phyloP scores from a whole-genome alignment of 2,888 invertebrate species.

The Brenthis hecate region DNA sequence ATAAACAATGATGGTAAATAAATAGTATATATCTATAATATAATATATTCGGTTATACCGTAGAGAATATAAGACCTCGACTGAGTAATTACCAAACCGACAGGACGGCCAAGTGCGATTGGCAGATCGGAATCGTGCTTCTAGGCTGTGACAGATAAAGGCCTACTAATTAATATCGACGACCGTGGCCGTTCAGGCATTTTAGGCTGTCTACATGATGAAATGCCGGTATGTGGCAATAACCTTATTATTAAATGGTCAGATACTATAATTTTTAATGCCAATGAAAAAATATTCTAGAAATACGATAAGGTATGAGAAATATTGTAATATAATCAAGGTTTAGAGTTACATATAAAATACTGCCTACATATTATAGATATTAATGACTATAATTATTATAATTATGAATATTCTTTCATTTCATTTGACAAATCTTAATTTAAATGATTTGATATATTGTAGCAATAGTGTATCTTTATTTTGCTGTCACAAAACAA shows the following conservation, averaged over 20 bases:
- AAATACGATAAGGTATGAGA: too few species aligned
- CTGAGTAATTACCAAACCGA: constrained; percentile 57
- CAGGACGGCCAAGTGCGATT: constrained; percentile 53
- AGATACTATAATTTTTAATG: neutral
- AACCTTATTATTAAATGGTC: neutral
- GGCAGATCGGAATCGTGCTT: constrained; percentile 55
- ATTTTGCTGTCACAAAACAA: too few species aligned
- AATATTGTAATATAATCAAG: too few species aligned
- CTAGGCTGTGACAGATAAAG: constrained; percentile 57
- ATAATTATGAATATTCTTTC: too few species aligned
- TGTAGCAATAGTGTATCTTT: too few species aligned
- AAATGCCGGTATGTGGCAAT: constrained; percentile 15
- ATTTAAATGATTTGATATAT: too few species aligned
- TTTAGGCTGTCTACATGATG: constrained; percentile 3
- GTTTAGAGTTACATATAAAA: too few species aligned
- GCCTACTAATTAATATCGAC: constrained; percentile 56
- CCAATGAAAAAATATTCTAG: too few species aligned
- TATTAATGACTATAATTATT: too few species aligned
- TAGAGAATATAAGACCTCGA: constrained; percentile 33
- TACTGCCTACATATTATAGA: too few species aligned
- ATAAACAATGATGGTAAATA: neutral
- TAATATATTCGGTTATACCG: constrained; percentile 9
- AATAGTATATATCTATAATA: neutral
- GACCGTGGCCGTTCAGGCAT: constrained; percentile 14
- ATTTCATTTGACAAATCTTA: too few species aligned